Conservation (phyloP, 2,113 vertebrate genomes). For the Chloebia gouldiae region DNA sequence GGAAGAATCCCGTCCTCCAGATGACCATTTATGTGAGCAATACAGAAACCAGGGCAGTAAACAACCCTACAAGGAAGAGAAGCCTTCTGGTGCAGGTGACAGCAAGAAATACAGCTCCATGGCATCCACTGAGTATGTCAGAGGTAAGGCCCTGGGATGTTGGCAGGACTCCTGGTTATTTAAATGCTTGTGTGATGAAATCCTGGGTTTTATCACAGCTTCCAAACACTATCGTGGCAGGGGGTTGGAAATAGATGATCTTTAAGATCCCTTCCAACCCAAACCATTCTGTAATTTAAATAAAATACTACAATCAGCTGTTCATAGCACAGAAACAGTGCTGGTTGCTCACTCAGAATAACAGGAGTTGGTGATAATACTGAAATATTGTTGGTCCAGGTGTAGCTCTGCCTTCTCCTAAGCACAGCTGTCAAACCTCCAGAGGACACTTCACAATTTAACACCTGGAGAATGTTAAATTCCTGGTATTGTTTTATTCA, state of each 20-base stretch:
- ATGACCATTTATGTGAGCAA: constrained; percentile 20
- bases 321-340: not conserved
- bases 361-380: not conserved
- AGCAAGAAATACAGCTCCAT: constrained; percentile 30
- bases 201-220: not conserved
- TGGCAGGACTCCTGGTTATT: not conserved
- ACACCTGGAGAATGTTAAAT: not conserved
- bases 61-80: constrained; percentile 21
- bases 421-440: not conserved
- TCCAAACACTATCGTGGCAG: not conserved
- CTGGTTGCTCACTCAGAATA: not conserved
- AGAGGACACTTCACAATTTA: not conserved
- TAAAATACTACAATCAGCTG: not conserved
- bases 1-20: not conserved
- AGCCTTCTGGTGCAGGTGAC: constrained; percentile 1
- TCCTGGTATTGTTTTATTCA: not conserved
- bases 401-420: not conserved
- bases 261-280: not conserved
- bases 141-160: constrained; percentile 58
- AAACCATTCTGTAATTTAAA: not conserved
- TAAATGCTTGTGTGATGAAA: not conserved
- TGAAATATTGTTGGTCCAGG: not conserved
- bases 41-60: constrained; percentile 63
- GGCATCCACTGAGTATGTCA: not conserved
- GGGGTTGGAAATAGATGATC: not conserved